Percentiles rank a stretch among this genome's conserved stretches.
phyloP scores from a whole-genome alignment of 1,140 invertebrate genomes.

The Aphaenogaster ashmeadi region DNA sequence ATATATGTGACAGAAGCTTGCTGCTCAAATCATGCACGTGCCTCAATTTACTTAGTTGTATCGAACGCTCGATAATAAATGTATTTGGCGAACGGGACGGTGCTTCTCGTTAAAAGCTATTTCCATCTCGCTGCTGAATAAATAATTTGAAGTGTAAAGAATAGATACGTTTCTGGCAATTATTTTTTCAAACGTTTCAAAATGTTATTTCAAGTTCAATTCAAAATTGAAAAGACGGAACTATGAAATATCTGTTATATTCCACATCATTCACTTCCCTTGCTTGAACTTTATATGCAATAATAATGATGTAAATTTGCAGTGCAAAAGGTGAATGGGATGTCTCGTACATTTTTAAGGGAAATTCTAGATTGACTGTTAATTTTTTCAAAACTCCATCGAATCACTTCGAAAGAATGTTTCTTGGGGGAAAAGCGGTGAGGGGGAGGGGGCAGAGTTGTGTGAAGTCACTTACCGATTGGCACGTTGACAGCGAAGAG shows the following conservation, averaged over 20 bases:
- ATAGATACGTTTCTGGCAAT: not conserved
- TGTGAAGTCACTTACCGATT: conserved; percentile 79
- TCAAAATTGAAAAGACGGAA: not conserved
- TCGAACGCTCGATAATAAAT: conserved; percentile 18
- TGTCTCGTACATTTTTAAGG: not conserved
- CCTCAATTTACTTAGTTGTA: conserved; percentile 30
- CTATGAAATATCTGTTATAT: not conserved
- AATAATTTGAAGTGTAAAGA: conserved; percentile 17
- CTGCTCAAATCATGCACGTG: conserved; percentile 22
- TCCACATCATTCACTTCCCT: not conserved
- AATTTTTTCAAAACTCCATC: not conserved
- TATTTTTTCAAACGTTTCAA: not conserved
- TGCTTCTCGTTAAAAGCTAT: not conserved
- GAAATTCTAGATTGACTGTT: not conserved
- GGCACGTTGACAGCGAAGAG: conserved; percentile 84
- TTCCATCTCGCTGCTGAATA: not conserved
- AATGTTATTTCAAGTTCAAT: not conserved
- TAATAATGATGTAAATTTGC: not conserved
- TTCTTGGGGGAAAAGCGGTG: not conserved
- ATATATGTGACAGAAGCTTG: conserved; percentile 54
- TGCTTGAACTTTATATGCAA: not conserved
- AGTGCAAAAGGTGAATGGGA: conserved; percentile 11
- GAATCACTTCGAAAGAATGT: not conserved
- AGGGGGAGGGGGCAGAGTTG: not conserved
- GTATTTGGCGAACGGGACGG: not conserved